Base-by-base conservation (phyloP, 1,140 invertebrate species). In the Reticulitermes speratus region DNA sequence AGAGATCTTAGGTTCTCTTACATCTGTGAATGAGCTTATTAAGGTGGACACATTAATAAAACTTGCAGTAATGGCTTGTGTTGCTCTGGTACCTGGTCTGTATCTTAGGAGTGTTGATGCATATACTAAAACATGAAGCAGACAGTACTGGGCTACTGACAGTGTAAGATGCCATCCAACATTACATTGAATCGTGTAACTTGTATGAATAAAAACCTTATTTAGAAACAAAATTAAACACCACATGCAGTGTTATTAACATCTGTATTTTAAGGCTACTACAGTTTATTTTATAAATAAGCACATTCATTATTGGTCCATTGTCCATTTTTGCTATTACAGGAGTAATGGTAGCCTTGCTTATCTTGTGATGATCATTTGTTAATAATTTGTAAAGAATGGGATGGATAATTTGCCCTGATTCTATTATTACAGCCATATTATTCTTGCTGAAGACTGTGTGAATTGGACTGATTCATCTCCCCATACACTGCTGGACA, bases 11-110 rank as follows among this genome's bases (percentile, higher is more conserved):
- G 90, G 91, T 25, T 89, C 93, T 86, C 89, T 95, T n/a, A 88
- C 89, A 44, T 93, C 92, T 0, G 88, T 94, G 85, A 91, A 93
- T 87, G 93, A 95, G 88, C 90, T 95, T 16, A 93, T 94, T 88
- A 92, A 91, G 59, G 89, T 88, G 21, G 88, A 88, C 84, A 93
- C 91, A 14, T 88, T 93, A 85, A 45, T 93, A 0, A 92, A 93
- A 87, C 88, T 95, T 48, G 88, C 90, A n/a, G 89, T 89, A 7
- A 90, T 94, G 83, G 93, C 94, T 3, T 30, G 91, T 19, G 90
- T 92, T 25, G 91, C 92, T 12, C 89, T 94, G 2, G 87, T 90
- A 44, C 92, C 92, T 19, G 90, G 83, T 25, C 87, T 88, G 44
- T 65, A 88, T 48, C 84, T 87, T 12, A 88, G 87, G 81, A 44